A percentile compares a stretch with the other conserved stretches of the same genome.
These are phyloP conservation scores for Elanus axillaris DNA, from an alignment of 2,113 vertebrate species.

Conservation along the genomic window DNA sequence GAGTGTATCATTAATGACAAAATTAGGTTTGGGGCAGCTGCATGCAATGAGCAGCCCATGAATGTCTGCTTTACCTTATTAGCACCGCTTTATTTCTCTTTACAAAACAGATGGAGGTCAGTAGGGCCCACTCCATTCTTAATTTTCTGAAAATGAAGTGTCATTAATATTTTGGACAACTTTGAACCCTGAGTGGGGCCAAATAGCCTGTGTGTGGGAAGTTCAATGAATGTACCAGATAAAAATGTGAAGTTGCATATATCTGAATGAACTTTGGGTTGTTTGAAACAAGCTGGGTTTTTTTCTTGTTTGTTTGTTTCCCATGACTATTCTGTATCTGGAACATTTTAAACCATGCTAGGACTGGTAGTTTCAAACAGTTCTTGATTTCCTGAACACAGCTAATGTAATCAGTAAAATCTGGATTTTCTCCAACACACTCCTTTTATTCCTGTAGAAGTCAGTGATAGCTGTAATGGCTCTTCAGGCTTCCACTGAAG, in stretches of 20 bases:
- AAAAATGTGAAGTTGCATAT: background rate
- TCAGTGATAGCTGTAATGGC: background rate
- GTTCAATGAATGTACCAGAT: background rate
- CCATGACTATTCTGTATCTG: background rate
- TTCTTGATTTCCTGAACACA: background rate
- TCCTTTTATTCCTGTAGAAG: background rate
- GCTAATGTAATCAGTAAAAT: background rate
- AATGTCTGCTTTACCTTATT: background rate
- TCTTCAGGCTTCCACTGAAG: background rate
- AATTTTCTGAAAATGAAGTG: background rate
- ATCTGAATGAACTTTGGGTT: background rate
- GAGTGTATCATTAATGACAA: background rate
- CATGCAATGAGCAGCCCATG: background rate
- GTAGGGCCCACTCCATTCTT: background rate
- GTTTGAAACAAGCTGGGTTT: background rate
- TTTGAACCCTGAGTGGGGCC: background rate
- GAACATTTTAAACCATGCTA: background rate
- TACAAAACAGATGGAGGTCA: background rate
- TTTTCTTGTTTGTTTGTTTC: background rate
- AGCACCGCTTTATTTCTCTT: background rate
- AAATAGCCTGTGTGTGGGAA: background rate
- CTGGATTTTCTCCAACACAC: background rate
- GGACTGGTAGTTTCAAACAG: background rate
- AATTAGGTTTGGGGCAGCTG: background rate
- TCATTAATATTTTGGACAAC: background rate